Evolutionary conservation across 2,888 invertebrate genomes (phyloP).

Genomic region (Ceramica pisi): DNA sequence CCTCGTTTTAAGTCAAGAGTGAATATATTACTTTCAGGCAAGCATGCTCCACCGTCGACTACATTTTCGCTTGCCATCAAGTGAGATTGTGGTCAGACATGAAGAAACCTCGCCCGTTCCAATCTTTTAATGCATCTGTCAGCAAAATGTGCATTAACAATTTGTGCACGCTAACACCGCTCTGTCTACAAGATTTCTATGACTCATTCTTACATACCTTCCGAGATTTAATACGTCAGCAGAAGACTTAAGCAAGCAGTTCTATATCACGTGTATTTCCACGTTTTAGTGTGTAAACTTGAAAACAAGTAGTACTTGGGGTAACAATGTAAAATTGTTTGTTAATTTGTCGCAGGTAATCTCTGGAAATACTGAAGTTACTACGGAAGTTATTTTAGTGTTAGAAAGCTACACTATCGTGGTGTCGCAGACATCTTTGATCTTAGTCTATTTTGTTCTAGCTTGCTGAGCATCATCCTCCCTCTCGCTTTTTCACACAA

Average conservation of each 20-base stretch:
- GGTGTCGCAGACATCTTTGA: too few species aligned
- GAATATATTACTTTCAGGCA: too few species aligned
- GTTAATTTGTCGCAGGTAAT: background rate
- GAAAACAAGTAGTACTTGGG: too few species aligned
- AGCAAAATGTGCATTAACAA: constrained; percentile 2
- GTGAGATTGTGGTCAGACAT: too few species aligned
- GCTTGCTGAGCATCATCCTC: too few species aligned
- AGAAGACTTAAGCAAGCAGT: background rate
- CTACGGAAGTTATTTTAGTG: background rate
- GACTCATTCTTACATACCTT: constrained; percentile 23
- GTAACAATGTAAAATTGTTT: background rate
- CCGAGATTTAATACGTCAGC: constrained; percentile 15
- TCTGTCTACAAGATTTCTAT: constrained; percentile 4
- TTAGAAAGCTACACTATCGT: background rate
- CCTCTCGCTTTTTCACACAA: too few species aligned
- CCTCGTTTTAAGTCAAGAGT: too few species aligned
- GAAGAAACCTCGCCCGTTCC: too few species aligned
- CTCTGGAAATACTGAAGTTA: too few species aligned
- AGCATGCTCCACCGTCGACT: too few species aligned
- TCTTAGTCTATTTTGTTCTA: too few species aligned
- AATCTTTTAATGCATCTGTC: background rate
- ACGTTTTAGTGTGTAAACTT: background rate
- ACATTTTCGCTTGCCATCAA: too few species aligned
- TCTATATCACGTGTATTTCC: constrained; percentile 7
- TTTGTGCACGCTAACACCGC: constrained; percentile 5